phyloP scores from a whole-genome alignment of 2,113 vertebrate species.

The Hymenochirus boettgeri region DNA sequence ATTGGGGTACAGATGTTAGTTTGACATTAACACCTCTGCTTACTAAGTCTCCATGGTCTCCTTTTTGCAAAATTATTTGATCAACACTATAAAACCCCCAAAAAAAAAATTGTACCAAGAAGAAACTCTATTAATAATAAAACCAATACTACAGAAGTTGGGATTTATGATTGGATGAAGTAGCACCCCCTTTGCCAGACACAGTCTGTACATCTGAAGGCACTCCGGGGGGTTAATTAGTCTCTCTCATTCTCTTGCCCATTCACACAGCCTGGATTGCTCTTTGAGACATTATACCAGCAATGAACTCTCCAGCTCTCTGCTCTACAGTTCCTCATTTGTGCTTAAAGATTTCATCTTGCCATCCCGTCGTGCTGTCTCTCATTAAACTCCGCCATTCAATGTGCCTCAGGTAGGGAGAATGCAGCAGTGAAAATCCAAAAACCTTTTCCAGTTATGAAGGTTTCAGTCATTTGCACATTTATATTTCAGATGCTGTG shows the following conservation, averaged over 20 bases:
- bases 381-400: constrained; percentile 25
- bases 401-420: constrained; percentile 21
- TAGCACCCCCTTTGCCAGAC: constrained; percentile 5
- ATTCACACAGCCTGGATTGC: constrained; percentile 24
- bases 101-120: not conserved
- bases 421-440: not conserved
- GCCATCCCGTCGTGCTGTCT: constrained; percentile 27
- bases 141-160: not conserved
- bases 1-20: constrained; percentile 14
- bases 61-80: constrained; percentile 13
- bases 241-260: constrained; percentile 20
- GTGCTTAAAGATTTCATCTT: constrained; percentile 39
- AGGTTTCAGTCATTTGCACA: not conserved
- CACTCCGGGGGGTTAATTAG: constrained; percentile 41
- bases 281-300: constrained; percentile 33
- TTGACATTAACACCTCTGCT: not conserved
- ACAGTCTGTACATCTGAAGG: constrained; percentile 33
- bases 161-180: constrained; percentile 24
- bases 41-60: constrained; percentile 17
- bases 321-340: constrained; percentile 33
- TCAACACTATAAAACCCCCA: not conserved
- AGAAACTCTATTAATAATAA: constrained; percentile 12
- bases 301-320: constrained; percentile 21
- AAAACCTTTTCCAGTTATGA: constrained; percentile 1
- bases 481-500: constrained; percentile 11